phyloP scores from a whole-genome alignment of 2,888 invertebrate species.

The Hartigia nigra region DNA sequence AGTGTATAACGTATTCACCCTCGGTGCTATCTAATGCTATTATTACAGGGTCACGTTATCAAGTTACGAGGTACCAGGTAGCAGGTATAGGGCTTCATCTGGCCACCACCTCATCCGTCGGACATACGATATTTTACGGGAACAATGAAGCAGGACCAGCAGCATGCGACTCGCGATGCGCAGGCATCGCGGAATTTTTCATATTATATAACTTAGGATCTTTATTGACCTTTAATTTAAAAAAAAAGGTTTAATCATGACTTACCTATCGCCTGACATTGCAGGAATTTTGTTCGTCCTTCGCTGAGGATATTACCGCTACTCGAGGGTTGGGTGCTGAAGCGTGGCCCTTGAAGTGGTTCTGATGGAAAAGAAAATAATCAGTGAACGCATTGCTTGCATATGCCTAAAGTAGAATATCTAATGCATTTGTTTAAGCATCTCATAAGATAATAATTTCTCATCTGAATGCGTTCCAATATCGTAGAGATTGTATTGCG shows the following conservation, averaged over 20 bases:
- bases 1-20: conserved; percentile 23
- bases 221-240: not conserved
- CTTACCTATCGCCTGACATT: conserved; percentile 89
- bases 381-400: not conserved
- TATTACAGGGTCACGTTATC: conserved; percentile 57
- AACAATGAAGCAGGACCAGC: conserved; percentile 32
- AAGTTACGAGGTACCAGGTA: conserved; percentile 45
- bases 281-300: conserved; percentile 90
- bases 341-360: conserved; percentile 84
- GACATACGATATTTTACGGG: conserved; percentile 51
- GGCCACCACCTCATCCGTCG: conserved; percentile 52
- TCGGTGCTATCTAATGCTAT: conserved; percentile 50
- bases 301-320: conserved; percentile 88
- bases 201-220: not conserved
- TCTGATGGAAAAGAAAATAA: conserved; percentile 64
- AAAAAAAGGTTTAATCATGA: conserved; percentile 3
- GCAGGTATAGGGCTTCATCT: conserved; percentile 51
- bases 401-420: not conserved
- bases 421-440: not conserved
- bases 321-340: conserved; percentile 87
- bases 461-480: not conserved
- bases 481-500: not conserved
- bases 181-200: not conserved
- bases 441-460: not conserved
- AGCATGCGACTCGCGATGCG: not conserved